Evolutionary conservation across 2,888 invertebrate species (phyloP).

Genomic region (Oscheius sp.): DNA sequence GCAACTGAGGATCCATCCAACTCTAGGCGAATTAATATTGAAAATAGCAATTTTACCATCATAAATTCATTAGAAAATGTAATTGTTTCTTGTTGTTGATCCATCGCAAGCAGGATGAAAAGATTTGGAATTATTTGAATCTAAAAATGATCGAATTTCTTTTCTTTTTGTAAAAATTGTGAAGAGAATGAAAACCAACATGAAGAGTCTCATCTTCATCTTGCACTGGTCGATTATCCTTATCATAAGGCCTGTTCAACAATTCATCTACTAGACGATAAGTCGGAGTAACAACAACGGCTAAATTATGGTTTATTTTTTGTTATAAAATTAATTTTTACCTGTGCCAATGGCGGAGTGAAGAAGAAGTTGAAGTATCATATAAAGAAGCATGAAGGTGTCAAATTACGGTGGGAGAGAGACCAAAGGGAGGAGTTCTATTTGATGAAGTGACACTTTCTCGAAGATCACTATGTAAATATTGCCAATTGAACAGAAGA

Average conservation of each 20-base stretch:
- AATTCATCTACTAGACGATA: conserved; percentile 11
- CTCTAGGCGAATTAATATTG: conserved; percentile 38
- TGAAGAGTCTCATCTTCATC: conserved; percentile 8
- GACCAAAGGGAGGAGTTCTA: neutral
- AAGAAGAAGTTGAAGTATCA: conserved; percentile 25
- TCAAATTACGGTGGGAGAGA: conserved; percentile 16
- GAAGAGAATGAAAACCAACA: neutral
- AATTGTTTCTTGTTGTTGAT: conserved; percentile 62
- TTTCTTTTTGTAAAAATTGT: too few relatives aligned
- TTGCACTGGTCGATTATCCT: conserved; percentile 18
- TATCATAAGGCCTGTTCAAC: conserved; percentile 15
- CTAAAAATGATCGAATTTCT: neutral
- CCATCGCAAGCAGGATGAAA: conserved; percentile 54
- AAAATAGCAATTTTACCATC: conserved; percentile 38
- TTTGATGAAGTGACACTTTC: neutral
- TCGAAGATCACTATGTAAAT: conserved; percentile 9
- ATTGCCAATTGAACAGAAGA: neutral
- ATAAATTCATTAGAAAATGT: conserved; percentile 56
- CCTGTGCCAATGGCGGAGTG: conserved; percentile 28
- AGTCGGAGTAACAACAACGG: conserved; percentile 30
- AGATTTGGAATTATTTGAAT: conserved; percentile 53
- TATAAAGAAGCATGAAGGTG: conserved; percentile 6
- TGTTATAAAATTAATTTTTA: neutral
- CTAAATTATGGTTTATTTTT: neutral
- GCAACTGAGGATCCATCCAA: conserved; percentile 62